phyloP scores from a whole-genome alignment of 1,140 invertebrate species.

The Zaprionus lachaisei region DNA sequence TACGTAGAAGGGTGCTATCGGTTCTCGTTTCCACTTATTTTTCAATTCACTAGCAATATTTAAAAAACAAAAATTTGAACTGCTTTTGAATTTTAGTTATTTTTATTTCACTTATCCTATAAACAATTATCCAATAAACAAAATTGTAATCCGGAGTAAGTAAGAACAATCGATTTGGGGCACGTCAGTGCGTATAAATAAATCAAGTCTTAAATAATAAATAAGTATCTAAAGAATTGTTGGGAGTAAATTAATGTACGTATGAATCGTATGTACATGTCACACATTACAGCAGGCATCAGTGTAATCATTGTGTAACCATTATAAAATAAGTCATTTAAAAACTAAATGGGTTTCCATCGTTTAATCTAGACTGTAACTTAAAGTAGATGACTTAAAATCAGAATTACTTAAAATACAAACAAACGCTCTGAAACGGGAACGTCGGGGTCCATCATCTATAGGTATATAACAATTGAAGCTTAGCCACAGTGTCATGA shows the following conservation, averaged over 20 bases:
- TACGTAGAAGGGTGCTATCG: not conserved
- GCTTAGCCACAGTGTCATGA: slow-evolving; percentile 56
- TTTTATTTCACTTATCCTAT: slow-evolving; percentile 24
- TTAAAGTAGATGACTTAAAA: slow-evolving; percentile 31
- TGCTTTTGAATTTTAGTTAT: slow-evolving; percentile 20
- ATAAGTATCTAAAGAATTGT: slow-evolving; percentile 43
- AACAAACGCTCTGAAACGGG: slow-evolving; percentile 14
- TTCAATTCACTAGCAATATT: not conserved
- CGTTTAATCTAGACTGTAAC: not conserved
- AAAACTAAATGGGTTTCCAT: slow-evolving; percentile 49
- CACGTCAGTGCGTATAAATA: not conserved
- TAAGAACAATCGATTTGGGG: slow-evolving; percentile 21
- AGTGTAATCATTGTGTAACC: slow-evolving; percentile 11
- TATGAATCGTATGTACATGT: slow-evolving; percentile 28
- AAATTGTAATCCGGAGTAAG: slow-evolving; percentile 17
- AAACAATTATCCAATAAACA: slow-evolving; percentile 23
- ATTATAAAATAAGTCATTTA: slow-evolving; percentile 49
- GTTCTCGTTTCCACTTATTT: not conserved
- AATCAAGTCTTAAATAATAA: slow-evolving; percentile 29
- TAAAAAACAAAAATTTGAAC: slow-evolving; percentile 3
- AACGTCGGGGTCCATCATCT: slow-evolving; percentile 12
- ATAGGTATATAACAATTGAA: slow-evolving; percentile 35
- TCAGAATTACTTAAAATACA: slow-evolving; percentile 26
- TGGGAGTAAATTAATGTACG: slow-evolving; percentile 48
- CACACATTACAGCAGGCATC: slow-evolving; percentile 1